These are phyloP conservation scores for Ichneumoninae sp. DNA, from an alignment of 2,888 invertebrate species.

Conservation along the genomic window DNA sequence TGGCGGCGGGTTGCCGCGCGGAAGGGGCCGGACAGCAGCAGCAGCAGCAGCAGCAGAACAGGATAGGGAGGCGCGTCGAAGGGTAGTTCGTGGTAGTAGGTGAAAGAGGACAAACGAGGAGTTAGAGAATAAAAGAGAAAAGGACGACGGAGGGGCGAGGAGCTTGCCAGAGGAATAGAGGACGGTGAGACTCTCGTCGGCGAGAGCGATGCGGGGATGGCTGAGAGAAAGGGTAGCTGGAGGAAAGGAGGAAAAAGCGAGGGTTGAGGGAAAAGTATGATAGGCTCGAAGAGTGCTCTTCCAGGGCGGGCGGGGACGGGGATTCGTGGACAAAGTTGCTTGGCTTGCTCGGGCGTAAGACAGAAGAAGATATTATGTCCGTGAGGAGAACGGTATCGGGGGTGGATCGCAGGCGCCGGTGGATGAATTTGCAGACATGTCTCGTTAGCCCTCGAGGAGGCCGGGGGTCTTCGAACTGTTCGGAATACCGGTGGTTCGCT, in stretches of 20 bases:
- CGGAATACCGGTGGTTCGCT: background rate
- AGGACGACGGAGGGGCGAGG: constrained; percentile 38
- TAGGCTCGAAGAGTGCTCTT: constrained; percentile 22
- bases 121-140: constrained; percentile 26
- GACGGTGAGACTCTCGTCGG: constrained; percentile 23
- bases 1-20: constrained; percentile 80
- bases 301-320: constrained; percentile 34
- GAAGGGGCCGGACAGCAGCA: constrained; percentile 64
- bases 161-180: constrained; percentile 3
- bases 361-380: constrained; percentile 14
- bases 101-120: constrained; percentile 38
- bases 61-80: constrained; percentile 50
- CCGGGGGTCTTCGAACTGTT: background rate
- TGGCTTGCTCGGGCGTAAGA: constrained; percentile 9
- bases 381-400: background rate
- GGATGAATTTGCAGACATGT: constrained; percentile 40
- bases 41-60: constrained; percentile 33
- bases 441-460: constrained; percentile 51
- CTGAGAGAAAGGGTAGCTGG: background rate
- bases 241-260: constrained; percentile 44
- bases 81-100: constrained; percentile 42
- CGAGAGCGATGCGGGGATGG: constrained; percentile 37
- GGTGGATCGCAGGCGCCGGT: background rate
- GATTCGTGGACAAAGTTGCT: constrained; percentile 6
- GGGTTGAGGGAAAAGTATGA: constrained; percentile 39